Evolutionary conservation across 2,888 invertebrate genomes (phyloP).

Genomic region (Cryptocephalus primarius): DNA sequence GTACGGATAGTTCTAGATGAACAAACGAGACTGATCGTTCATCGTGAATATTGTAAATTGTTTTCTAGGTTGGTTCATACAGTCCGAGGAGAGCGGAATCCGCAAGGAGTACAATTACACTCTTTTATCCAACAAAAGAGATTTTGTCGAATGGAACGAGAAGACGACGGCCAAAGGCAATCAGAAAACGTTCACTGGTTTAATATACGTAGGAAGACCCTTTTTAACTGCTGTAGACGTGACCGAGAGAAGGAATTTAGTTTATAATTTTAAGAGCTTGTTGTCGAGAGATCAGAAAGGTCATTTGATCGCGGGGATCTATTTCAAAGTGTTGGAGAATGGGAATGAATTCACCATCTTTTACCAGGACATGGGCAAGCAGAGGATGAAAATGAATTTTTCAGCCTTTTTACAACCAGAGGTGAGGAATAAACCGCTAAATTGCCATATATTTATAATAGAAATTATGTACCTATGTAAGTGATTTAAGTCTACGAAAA

Average conservation of each 20-base stretch:
- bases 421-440: slow-evolving; percentile 10
- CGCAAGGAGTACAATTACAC: slow-evolving; percentile 78
- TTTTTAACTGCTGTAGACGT: slow-evolving; percentile 74
- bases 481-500: too few relatives aligned
- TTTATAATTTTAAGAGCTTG: slow-evolving; percentile 73
- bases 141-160: slow-evolving; percentile 81
- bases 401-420: slow-evolving; percentile 44
- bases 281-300: slow-evolving; percentile 76
- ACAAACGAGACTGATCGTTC: too few relatives aligned
- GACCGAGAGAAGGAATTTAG: slow-evolving; percentile 79
- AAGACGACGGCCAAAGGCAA: slow-evolving; percentile 58
- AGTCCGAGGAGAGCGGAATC: slow-evolving; percentile 63
- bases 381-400: slow-evolving; percentile 66
- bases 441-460: too few relatives aligned
- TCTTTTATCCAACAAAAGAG: slow-evolving; percentile 53
- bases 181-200: slow-evolving; percentile 45
- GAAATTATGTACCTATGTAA: neutral
- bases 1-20: slow-evolving; percentile 9
- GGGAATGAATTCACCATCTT: slow-evolving; percentile 64
- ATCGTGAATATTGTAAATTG: too few relatives aligned
- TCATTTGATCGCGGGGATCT: slow-evolving; percentile 71
- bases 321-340: slow-evolving; percentile 61
- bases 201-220: slow-evolving; percentile 70
- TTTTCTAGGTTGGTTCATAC: slow-evolving; percentile 66
- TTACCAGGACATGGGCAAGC: slow-evolving; percentile 58